phyloP scores from a whole-genome alignment of 2,888 invertebrate genomes.

The Agrilus biguttatus region DNA sequence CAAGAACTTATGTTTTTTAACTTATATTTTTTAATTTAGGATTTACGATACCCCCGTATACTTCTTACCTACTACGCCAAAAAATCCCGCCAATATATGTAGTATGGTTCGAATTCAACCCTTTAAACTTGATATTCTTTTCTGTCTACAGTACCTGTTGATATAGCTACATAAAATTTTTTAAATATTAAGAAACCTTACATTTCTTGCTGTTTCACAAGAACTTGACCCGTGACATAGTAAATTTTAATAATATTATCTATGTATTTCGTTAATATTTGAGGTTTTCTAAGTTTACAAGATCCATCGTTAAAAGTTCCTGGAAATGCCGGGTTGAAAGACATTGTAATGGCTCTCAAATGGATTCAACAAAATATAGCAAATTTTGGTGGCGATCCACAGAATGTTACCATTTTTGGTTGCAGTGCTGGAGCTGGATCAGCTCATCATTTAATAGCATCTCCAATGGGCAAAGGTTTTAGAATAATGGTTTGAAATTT shows the following conservation, averaged over 20 bases:
- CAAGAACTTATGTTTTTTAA: too few relatives aligned
- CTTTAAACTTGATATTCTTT: too few relatives aligned
- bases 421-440: slow-evolving; percentile 38
- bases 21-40: too few relatives aligned
- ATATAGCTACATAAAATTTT: too few relatives aligned
- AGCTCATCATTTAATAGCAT: slow-evolving; percentile 33
- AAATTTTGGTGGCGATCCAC: slow-evolving; percentile 35
- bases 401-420: slow-evolving; percentile 38
- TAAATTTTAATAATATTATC: not conserved
- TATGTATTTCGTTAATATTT: slow-evolving; percentile 6
- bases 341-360: slow-evolving; percentile 35
- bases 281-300: slow-evolving; percentile 34
- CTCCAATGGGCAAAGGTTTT: slow-evolving; percentile 31
- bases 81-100: too few relatives aligned
- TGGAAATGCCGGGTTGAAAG: slow-evolving; percentile 39
- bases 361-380: slow-evolving; percentile 36
- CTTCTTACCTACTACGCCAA: too few relatives aligned
- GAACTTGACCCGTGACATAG: too few relatives aligned
- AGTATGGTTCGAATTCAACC: too few relatives aligned
- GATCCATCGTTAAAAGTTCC: slow-evolving; percentile 33
- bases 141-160: too few relatives aligned
- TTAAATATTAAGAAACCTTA: too few relatives aligned
- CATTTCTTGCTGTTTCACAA: too few relatives aligned
- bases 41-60: too few relatives aligned
- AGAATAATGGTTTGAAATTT: slow-evolving; percentile 26